Conservation (phyloP, 1,140 invertebrate species). For the Paralvinella palmiformis region DNA sequence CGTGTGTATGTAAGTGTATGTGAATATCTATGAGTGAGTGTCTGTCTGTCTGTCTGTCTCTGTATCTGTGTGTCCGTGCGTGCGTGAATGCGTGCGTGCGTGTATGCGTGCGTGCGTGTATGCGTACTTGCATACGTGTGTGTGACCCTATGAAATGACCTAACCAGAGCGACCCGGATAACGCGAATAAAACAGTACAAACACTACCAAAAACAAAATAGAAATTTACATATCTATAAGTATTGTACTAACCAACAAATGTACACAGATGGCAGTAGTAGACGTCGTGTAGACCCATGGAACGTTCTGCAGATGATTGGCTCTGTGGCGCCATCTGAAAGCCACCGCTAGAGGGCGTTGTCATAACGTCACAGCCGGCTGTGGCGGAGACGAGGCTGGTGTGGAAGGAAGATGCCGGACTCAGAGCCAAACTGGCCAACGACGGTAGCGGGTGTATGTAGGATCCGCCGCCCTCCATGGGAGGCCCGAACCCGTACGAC, state of each 20-base stretch:
- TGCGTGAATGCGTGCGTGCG: background rate
- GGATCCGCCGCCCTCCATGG: too few species aligned
- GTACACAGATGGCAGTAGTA: slow-evolving; percentile 13
- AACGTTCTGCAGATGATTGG: background rate
- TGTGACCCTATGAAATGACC: background rate
- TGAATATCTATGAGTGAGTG: too few species aligned
- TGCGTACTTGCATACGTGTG: background rate
- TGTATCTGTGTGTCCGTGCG: too few species aligned
- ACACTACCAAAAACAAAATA: background rate
- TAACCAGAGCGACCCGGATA: background rate
- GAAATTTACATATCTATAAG: background rate
- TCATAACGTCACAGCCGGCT: too few species aligned
- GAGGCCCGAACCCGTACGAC: too few species aligned
- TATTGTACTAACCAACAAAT: slow-evolving; percentile 10
- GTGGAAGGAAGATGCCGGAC: too few species aligned
- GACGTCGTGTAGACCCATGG: background rate
- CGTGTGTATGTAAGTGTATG: too few species aligned
- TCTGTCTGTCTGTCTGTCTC: too few species aligned
- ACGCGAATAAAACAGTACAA: background rate
- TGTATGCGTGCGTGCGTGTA: background rate
- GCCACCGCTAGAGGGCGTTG: background rate
- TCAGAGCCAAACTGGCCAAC: too few species aligned
- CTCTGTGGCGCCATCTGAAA: background rate
- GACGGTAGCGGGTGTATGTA: too few species aligned
- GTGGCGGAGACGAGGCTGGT: too few species aligned